Percentiles rank a stretch among this genome's conserved stretches.
phyloP scores from a whole-genome alignment of 1,140 invertebrate species.

The Zaprionus kolodkinae region DNA sequence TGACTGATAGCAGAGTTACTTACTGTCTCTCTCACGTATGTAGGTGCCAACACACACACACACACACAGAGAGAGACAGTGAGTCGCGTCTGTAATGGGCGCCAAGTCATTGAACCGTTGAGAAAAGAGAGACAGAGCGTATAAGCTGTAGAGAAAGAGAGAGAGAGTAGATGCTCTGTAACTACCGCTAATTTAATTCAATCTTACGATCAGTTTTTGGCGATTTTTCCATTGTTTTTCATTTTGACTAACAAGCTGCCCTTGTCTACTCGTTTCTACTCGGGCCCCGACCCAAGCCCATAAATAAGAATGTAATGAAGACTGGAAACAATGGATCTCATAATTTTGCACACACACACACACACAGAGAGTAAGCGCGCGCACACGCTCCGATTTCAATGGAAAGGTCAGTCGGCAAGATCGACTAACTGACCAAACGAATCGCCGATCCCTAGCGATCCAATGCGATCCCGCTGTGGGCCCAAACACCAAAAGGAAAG shows the following conservation, averaged over 20 bases:
- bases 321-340: constrained; percentile 60
- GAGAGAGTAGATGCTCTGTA: neutral
- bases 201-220: constrained; percentile 26
- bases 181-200: constrained; percentile 47
- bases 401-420: constrained; percentile 56
- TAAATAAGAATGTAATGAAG: constrained; percentile 75
- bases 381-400: constrained; percentile 42
- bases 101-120: constrained; percentile 70
- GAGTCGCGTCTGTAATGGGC: constrained; percentile 49
- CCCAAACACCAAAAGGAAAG: constrained; percentile 45
- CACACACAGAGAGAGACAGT: constrained; percentile 10
- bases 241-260: constrained; percentile 27
- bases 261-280: constrained; percentile 12
- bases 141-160: constrained; percentile 42
- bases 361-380: constrained; percentile 55
- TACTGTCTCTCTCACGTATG: constrained; percentile 31
- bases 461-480: constrained; percentile 5
- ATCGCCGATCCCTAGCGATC: neutral
- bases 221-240: neutral
- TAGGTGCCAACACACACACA: constrained; percentile 45
- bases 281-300: constrained; percentile 32
- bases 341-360: constrained; percentile 64
- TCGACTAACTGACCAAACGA: constrained; percentile 36
- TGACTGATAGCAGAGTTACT: constrained; percentile 74
- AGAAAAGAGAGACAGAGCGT: constrained; percentile 16